phyloP scores from a whole-genome alignment of 1,140 invertebrate genomes.

The Tetragnatha versicolor region DNA sequence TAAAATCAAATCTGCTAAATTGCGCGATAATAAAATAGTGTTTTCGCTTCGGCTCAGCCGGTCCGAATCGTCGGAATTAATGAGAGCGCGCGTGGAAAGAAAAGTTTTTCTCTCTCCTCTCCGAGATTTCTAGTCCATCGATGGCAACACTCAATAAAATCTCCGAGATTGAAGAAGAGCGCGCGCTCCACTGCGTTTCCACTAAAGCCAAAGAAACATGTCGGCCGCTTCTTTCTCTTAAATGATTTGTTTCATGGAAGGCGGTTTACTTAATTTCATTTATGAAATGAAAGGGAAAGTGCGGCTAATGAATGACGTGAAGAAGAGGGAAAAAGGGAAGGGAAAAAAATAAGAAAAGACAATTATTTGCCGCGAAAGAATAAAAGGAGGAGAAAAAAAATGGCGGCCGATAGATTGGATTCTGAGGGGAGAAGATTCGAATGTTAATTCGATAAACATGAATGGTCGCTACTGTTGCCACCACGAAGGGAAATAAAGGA shows the following conservation, averaged over 20 bases:
- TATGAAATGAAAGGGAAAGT: background rate
- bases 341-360: slow-evolving; percentile 5
- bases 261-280: slow-evolving; percentile 7
- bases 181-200: slow-evolving; percentile 22
- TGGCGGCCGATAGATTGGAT: slow-evolving; percentile 11
- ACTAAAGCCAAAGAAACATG: slow-evolving; percentile 17
- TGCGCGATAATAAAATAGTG: slow-evolving; percentile 44
- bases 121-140: slow-evolving; percentile 25
- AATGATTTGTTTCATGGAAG: slow-evolving; percentile 18
- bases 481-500: background rate
- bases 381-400: no score
- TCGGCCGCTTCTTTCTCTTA: slow-evolving; percentile 14
- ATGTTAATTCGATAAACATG: slow-evolving; percentile 42
- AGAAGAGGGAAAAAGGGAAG: background rate
- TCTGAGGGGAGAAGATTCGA: slow-evolving; percentile 6
- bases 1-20: slow-evolving; percentile 53
- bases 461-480: background rate
- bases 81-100: slow-evolving; percentile 18
- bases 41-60: slow-evolving; percentile 32
- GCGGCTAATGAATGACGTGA: slow-evolving; percentile 18
- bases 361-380: slow-evolving; percentile 24
- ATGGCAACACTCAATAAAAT: slow-evolving; percentile 43
- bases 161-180: slow-evolving; percentile 15
- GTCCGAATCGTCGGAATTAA: slow-evolving; percentile 39
- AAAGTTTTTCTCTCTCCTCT: no score